phyloP scores from a whole-genome alignment of 1,140 invertebrate genomes.

The Apolygus lucorum region DNA sequence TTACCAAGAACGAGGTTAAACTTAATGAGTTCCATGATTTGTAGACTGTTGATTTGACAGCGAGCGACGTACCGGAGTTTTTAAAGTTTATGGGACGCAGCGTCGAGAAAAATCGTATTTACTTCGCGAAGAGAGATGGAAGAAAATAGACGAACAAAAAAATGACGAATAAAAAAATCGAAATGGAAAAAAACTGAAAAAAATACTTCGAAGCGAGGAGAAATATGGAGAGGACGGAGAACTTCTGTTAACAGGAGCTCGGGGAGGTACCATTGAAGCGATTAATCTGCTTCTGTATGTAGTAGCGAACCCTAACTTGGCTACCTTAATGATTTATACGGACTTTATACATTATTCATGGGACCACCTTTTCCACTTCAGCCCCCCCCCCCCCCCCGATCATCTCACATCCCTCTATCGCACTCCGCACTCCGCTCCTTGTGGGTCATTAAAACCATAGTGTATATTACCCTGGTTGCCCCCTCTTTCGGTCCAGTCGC shows the following conservation, averaged over 20 bases:
- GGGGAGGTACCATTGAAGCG: not conserved
- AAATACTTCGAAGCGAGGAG: not conserved
- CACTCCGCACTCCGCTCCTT: not conserved
- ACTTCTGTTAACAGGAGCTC: not conserved
- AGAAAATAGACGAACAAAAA: too few relatives aligned
- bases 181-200: not conserved
- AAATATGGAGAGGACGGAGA: not conserved
- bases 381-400: not conserved
- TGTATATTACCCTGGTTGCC: not conserved
- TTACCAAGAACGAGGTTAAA: too few relatives aligned
- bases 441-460: not conserved
- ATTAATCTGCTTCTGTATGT: conserved; percentile 1
- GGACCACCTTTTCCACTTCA: not conserved
- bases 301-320: not conserved
- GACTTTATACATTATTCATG: not conserved
- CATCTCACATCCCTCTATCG: not conserved
- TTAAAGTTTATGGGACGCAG: not conserved
- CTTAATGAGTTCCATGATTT: too few relatives aligned
- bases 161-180: not conserved
- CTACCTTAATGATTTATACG: not conserved
- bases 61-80: too few relatives aligned
- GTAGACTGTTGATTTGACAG: too few relatives aligned
- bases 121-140: not conserved
- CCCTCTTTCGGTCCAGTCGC: not conserved
- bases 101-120: not conserved